A percentile compares a stretch with the other conserved stretches of the same genome.
These are phyloP conservation scores for Montipora capitata DNA, from an alignment of 92 coral and sea anemone species.

Conservation along the genomic window DNA sequence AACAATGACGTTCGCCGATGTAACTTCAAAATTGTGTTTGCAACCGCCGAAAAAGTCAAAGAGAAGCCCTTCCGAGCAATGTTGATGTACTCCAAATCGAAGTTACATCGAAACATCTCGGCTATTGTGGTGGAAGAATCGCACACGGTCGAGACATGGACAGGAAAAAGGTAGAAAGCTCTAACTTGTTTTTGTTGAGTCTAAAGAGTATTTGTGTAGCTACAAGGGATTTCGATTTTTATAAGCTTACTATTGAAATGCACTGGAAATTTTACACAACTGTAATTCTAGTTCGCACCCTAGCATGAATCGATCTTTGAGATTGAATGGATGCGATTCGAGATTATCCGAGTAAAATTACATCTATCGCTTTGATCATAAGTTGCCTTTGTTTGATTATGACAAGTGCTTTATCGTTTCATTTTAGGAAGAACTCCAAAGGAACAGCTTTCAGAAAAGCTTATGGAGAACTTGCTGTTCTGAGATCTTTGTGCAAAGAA, in stretches of 20 bases:
- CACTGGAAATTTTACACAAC: no score
- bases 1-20: not conserved
- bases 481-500: constrained; percentile 49
- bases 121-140: constrained; percentile 42
- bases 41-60: constrained; percentile 31
- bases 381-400: no score
- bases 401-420: constrained; percentile 3
- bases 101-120: constrained; percentile 32
- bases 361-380: no score
- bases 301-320: no score
- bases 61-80: not conserved
- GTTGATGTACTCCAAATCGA: constrained; percentile 22
- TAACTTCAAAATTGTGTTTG: constrained; percentile 17
- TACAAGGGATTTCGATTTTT: no score
- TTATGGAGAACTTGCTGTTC: constrained; percentile 43
- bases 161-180: not conserved
- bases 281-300: no score
- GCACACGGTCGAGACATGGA: not conserved
- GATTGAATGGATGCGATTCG: no score
- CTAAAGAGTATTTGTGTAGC: no score
- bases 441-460: not conserved
- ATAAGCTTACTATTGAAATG: no score
- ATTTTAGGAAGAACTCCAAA: constrained; percentile 13
- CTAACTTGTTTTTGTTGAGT: not conserved
- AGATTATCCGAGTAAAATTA: no score